phyloP scores from a whole-genome alignment of 2,113 vertebrate genomes.

The Mesitornis unicolor region DNA sequence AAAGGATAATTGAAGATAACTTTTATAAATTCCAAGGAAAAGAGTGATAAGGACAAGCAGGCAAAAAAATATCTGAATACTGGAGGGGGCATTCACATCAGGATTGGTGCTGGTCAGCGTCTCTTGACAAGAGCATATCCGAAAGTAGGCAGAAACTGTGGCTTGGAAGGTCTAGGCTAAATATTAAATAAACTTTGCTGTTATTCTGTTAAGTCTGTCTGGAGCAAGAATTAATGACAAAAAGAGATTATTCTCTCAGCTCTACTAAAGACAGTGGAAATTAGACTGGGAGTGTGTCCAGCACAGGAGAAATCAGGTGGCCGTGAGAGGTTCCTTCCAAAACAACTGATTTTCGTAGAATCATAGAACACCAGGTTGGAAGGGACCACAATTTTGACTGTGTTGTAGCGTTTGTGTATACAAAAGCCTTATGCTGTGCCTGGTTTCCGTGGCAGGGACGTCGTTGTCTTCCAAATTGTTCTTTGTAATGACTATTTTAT shows the following conservation, averaged over 20 bases:
- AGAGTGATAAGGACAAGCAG: neutral
- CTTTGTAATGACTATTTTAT: neutral
- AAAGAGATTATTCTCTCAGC: neutral
- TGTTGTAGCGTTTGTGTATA: neutral
- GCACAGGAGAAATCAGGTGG: neutral
- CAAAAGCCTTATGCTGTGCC: neutral
- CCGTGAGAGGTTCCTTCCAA: neutral
- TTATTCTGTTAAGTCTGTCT: neutral
- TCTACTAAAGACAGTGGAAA: neutral
- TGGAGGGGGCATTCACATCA: neutral
- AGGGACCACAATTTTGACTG: too few species aligned
- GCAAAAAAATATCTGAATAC: neutral
- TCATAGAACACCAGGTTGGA: too few species aligned
- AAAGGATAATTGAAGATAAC: neutral
- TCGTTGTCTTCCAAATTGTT: neutral
- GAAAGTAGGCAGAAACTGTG: neutral
- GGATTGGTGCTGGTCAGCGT: neutral
- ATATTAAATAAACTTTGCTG: neutral
- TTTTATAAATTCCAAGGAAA: neutral
- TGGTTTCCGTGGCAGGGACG: neutral
- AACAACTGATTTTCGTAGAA: accelerated
- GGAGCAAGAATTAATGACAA: neutral
- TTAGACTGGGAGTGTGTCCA: neutral
- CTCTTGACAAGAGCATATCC: neutral
- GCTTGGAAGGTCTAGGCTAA: neutral